These are phyloP conservation scores for Syrmaticus mikado DNA, from an alignment of 2,113 vertebrate species.

Conservation along the genomic window DNA sequence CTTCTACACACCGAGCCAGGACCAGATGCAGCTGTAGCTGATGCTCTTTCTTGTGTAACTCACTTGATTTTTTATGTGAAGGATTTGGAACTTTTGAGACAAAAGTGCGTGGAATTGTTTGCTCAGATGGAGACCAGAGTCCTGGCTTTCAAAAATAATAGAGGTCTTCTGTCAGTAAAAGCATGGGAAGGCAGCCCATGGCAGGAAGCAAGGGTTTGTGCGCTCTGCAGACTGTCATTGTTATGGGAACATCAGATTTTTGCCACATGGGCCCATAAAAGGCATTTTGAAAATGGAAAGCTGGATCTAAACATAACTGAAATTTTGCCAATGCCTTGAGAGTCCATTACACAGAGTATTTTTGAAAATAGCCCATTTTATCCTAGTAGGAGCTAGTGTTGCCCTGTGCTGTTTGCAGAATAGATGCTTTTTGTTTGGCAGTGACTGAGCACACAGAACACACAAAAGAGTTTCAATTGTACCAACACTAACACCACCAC, in stretches of 20 bases:
- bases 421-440: not conserved
- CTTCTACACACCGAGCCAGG: no score
- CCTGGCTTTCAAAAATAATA: not conserved
- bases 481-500: not conserved
- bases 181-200: not conserved
- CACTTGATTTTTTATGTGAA: not conserved
- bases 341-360: not conserved
- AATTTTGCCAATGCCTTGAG: not conserved
- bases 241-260: not conserved
- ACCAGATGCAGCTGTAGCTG: not conserved
- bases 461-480: not conserved
- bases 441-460: not conserved
- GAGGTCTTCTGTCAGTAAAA: not conserved
- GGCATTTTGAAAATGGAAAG: not conserved
- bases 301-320: not conserved
- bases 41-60: not conserved
- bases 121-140: not conserved
- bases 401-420: not conserved
- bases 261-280: not conserved
- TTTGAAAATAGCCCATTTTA: not conserved
- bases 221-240: not conserved
- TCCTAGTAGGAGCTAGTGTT: not conserved
- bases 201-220: not conserved
- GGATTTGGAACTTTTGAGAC: not conserved
- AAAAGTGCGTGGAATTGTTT: not conserved